A percentile compares a stretch with the other conserved stretches of the same genome.
These are phyloP conservation scores for Spatulosminthurus flaviceps DNA, from an alignment of 2,888 invertebrate species.

Conservation along the genomic window DNA sequence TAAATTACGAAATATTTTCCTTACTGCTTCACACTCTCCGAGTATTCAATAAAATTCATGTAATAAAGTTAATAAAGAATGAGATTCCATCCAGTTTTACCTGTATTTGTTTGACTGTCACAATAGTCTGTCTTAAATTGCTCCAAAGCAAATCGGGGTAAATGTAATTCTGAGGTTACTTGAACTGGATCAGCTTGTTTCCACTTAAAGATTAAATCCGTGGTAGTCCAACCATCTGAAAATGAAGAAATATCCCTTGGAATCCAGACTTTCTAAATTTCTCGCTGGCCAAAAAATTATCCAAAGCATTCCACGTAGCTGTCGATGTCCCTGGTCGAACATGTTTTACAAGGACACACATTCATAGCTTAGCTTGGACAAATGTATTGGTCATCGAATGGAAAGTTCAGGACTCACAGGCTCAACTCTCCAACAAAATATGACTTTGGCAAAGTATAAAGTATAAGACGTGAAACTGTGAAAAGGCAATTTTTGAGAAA, in stretches of 20 bases:
- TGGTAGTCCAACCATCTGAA: conserved; percentile 96
- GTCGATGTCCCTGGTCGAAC: not conserved
- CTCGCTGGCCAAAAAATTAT: not conserved
- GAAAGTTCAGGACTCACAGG: not conserved
- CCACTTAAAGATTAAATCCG: conserved; percentile 95
- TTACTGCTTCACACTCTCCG: too few species aligned
- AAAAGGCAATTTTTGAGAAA: not conserved
- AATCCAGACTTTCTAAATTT: too few species aligned
- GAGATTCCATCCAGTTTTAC: conserved; percentile 67
- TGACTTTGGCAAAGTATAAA: not conserved
- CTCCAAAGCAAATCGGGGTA: conserved; percentile 93
- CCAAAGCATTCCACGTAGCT: not conserved
- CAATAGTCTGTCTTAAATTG: conserved; percentile 95
- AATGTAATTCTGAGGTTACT: conserved; percentile 90
- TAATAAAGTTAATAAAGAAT: too few species aligned
- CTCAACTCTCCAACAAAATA: not conserved
- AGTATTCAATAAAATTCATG: too few species aligned
- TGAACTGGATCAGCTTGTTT: conserved; percentile 95
- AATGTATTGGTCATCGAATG: not conserved
- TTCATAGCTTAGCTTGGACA: not conserved
- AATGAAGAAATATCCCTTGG: conserved; percentile 40
- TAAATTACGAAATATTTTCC: too few species aligned
- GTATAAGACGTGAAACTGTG: not conserved
- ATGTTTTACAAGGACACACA: not conserved
- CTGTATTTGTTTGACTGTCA: conserved; percentile 96